Evolutionary conservation across 1,140 invertebrate genomes (phyloP).

Genomic region (Bombus balteatus): DNA sequence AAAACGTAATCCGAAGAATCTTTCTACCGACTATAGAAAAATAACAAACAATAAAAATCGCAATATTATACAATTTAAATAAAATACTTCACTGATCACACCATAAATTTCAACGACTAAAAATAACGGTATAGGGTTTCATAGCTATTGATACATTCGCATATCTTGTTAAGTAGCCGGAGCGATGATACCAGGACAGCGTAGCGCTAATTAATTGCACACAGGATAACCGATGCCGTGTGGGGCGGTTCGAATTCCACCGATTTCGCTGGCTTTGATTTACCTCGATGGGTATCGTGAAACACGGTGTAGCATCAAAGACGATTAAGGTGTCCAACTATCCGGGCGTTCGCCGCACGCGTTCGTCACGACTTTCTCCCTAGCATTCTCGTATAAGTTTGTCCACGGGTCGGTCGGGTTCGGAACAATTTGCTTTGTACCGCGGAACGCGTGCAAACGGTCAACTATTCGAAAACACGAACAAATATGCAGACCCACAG

Average conservation of each 20-base stretch:
- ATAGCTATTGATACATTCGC: neutral
- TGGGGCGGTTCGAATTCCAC: neutral
- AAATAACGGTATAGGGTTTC: neutral
- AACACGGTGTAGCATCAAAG: neutral
- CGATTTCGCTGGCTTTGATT: slow-evolving; percentile 2
- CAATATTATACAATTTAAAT: no score
- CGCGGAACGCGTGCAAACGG: neutral
- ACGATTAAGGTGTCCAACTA: neutral
- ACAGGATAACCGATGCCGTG: neutral
- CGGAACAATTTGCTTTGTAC: slow-evolving; percentile 9
- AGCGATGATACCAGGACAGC: neutral
- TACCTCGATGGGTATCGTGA: neutral
- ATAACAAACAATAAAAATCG: neutral
- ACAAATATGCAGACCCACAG: neutral
- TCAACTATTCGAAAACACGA: neutral
- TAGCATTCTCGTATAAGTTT: neutral
- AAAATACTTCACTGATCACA: no score
- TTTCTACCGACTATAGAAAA: rapidly evolving
- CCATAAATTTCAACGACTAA: neutral
- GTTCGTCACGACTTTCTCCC: slow-evolving; percentile 9
- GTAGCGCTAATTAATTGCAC: slow-evolving; percentile 13
- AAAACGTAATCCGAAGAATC: neutral
- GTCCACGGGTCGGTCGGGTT: neutral
- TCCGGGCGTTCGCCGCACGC: neutral
- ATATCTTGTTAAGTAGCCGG: neutral